Conservation (phyloP, 2,113 vertebrate species). For the Junco hyemalis region DNA sequence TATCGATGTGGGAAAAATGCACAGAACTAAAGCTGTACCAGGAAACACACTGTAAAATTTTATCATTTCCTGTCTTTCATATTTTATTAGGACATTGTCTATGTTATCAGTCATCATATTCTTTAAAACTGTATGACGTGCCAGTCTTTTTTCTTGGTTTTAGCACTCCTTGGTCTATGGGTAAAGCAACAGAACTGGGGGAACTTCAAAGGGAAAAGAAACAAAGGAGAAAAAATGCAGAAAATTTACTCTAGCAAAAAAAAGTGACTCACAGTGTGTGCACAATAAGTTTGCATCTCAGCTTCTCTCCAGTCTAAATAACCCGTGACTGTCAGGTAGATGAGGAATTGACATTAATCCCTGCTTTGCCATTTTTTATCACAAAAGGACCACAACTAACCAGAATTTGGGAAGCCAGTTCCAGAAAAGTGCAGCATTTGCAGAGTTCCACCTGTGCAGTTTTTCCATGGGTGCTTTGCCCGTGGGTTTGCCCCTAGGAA, state of each 20-base stretch:
- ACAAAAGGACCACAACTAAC: neutral
- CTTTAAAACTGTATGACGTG: accelerated
- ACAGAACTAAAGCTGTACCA: neutral
- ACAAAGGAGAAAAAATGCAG: neutral
- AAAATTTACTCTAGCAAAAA: neutral
- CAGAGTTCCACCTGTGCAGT: neutral
- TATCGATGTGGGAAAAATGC: neutral
- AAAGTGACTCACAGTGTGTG: neutral
- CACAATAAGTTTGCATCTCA: neutral
- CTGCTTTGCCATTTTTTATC: neutral
- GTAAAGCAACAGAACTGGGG: neutral
- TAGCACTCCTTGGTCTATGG: neutral
- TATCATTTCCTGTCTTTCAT: neutral
- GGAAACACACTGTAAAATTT: neutral
- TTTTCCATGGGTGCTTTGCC: neutral
- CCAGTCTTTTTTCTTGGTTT: neutral
- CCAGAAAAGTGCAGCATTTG: neutral
- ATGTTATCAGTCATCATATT: neutral
- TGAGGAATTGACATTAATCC: neutral
- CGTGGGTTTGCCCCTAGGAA: neutral
- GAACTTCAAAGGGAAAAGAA: neutral
- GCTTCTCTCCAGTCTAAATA: neutral
- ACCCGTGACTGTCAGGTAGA: neutral
- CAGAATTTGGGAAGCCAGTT: accelerated
- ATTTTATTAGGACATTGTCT: neutral